phyloP scores from a whole-genome alignment of 2,888 invertebrate species.

The Uropetala carovei region DNA sequence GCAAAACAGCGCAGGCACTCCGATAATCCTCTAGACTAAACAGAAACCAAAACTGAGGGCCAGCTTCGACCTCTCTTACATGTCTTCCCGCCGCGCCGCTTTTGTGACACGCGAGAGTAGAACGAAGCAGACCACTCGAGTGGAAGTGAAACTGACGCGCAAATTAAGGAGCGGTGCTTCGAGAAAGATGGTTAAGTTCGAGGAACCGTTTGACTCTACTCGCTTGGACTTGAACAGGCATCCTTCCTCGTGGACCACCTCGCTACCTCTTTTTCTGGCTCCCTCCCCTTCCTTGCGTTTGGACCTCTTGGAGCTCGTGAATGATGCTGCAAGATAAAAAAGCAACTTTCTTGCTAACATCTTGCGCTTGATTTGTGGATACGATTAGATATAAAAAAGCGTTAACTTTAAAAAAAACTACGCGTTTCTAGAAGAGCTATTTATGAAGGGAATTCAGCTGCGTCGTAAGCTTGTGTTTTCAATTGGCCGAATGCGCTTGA shows the following conservation, averaged over 20 bases:
- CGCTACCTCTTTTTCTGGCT: neutral
- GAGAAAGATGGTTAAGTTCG: neutral
- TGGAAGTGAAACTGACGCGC: neutral
- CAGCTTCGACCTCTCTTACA: too few relatives aligned
- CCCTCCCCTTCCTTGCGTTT: neutral
- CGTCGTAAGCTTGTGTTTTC: too few relatives aligned
- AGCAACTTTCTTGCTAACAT: neutral
- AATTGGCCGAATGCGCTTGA: too few relatives aligned
- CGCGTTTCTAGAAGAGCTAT: too few relatives aligned
- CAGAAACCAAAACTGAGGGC: too few relatives aligned
- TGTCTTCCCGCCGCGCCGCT: neutral
- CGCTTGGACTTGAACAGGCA: neutral
- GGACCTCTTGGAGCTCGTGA: slow-evolving; percentile 43
- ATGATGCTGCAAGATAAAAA: slow-evolving; percentile 40
- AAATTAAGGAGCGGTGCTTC: neutral
- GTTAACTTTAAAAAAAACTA: neutral
- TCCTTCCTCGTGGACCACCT: neutral
- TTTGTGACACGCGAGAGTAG: neutral
- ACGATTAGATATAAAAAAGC: slow-evolving; percentile 39
- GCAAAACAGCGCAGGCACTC: neutral
- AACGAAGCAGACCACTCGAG: slow-evolving; percentile 11
- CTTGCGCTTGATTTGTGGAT: slow-evolving; percentile 27
- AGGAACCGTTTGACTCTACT: neutral
- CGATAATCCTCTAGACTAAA: too few relatives aligned
- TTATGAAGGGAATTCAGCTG: too few relatives aligned